Conservation (phyloP, 2,888 invertebrate species). For the Neoascia interrupta region DNA sequence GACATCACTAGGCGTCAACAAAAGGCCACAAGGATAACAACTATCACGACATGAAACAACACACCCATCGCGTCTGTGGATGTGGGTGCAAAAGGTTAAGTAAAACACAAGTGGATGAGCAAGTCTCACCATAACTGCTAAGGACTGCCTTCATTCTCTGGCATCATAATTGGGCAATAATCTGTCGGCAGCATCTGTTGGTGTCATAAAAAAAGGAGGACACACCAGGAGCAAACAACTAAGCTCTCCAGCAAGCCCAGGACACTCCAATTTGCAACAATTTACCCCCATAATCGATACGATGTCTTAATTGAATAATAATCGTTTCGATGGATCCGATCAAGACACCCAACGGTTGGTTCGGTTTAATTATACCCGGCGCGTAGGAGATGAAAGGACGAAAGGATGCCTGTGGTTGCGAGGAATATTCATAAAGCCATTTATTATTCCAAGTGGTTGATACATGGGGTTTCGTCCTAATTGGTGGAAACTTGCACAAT, state of each 20-base stretch:
- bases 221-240: slow-evolving; percentile 30
- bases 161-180: slow-evolving; percentile 79
- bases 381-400: slow-evolving; percentile 13
- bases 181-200: slow-evolving; percentile 79
- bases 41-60: slow-evolving; percentile 42
- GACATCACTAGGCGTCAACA: slow-evolving; percentile 66
- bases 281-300: slow-evolving; percentile 68
- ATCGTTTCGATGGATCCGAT: slow-evolving; percentile 65
- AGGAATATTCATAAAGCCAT: slow-evolving; percentile 63
- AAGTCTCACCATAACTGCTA: slow-evolving; percentile 28
- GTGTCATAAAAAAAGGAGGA: slow-evolving; percentile 75
- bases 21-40: slow-evolving; percentile 59
- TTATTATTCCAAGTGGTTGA: slow-evolving; percentile 27
- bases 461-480: slow-evolving; percentile 13
- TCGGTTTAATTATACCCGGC: slow-evolving; percentile 27
- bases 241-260: slow-evolving; percentile 41
- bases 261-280: slow-evolving; percentile 65
- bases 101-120: slow-evolving; percentile 22
- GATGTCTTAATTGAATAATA: slow-evolving; percentile 67
- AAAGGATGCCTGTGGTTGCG: slow-evolving; percentile 15
- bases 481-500: slow-evolving; percentile 39
- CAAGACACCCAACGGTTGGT: slow-evolving; percentile 18
- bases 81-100: slow-evolving; percentile 11
- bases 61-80: not conserved
- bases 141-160: slow-evolving; percentile 55